Evolutionary conservation across 2,113 vertebrate species (phyloP).

Genomic region (Petaurus breviceps): DNA sequence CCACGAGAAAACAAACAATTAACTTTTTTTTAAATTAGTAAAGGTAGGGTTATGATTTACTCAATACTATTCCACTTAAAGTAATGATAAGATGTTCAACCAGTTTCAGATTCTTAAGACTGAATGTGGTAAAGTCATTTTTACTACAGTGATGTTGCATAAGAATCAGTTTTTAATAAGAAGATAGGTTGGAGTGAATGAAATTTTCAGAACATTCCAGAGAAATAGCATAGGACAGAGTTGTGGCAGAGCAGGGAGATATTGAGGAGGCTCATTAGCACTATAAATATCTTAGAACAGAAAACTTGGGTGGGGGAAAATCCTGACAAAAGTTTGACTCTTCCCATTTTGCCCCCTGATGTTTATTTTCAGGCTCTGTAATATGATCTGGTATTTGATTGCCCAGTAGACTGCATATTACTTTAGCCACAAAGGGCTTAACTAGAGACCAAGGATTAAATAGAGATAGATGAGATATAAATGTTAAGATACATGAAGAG

Average conservation of each 20-base stretch:
- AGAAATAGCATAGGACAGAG: neutral
- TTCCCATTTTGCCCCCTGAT: neutral
- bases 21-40: neutral
- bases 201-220: neutral
- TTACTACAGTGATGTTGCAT: neutral
- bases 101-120: neutral
- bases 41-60: neutral
- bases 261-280: neutral
- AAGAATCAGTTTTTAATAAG: neutral
- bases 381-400: too few relatives aligned
- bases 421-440: too few relatives aligned
- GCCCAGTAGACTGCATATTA: too few relatives aligned
- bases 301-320: neutral
- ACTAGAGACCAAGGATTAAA: too few relatives aligned
- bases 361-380: neutral
- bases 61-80: neutral
- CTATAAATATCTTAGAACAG: neutral
- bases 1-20: neutral
- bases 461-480: too few relatives aligned
- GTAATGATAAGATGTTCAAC: neutral
- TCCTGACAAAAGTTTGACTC: neutral
- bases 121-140: neutral
- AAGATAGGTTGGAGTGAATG: neutral
- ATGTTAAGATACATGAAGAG: too few relatives aligned
- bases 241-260: neutral